Evolutionary conservation across 1,140 invertebrate species (phyloP), one percentile per base, ranked within the genome.

Genomic region (Caerostris extrusa): DNA sequence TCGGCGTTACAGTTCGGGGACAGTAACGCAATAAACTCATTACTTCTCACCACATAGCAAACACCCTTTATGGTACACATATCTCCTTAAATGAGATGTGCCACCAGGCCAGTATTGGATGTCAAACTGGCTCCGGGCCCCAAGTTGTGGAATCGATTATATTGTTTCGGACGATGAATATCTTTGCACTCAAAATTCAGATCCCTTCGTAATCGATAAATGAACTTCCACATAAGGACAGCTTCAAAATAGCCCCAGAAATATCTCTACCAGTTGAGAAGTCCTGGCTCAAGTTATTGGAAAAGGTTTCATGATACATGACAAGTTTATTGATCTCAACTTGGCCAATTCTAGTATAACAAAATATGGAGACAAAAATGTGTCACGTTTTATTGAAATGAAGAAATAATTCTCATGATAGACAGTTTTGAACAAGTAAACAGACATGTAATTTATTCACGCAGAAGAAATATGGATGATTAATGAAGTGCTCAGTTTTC

Each of bases 51-150:
- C 71, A 77, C 71, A 67, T 67, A 67, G 50, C 71, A 77, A 77
- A 34, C 71, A 12, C 34, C 71, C 10, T 77, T 14, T 50, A 12
- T 77, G 53, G 53, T 77, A 77, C 34, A 2, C 71, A 77, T 77
- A 77, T 77, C 71, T 77, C 71, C 71, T 77, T 77, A 77, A 77
- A 77, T 77, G 71, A 77, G 71, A 77, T 53, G 71, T 77, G 71
- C 71, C 71, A 77, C 71, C 5, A 50, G 34, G 71, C 71, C 71
- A 53, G 34, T 50, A 77, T 53, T 77, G 50, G 71, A 77, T 77
- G 71, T 77, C 71, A 14, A 5, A 8, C 6, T 77, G 50, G 71
- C 71, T 77, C 53, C 8, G 34, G 50, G 71, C 34, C 34, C 34
- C 34, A 77, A 77, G 53, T 12, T 77, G 71, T 50, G 71, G 71